Base-by-base conservation (phyloP, 53 echinoderm and acorn worm species). In the Henricia sp. region DNA sequence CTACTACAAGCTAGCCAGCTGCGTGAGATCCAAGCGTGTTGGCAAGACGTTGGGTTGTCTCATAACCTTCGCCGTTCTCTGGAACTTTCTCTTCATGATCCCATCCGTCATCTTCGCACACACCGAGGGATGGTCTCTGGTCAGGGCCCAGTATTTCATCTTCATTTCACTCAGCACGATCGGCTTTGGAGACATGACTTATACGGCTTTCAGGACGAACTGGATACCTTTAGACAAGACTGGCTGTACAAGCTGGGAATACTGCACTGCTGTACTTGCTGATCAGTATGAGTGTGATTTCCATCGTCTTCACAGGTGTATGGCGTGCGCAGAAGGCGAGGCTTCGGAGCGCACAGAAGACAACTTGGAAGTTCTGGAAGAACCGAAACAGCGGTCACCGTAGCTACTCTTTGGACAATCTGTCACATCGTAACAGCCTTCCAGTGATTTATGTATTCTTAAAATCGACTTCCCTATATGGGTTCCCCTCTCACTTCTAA, bases 131-230 rank as follows among this genome's bases (percentile, higher is more conserved):
- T 82, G 82, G 90, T 29, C 82, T 13, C 38, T 50, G 11, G 44
- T 82, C 26, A 67, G 86, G 4, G 82, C 90, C 6, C 69, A 70
- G 2, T 90, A 90, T 50, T 90, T 90, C 73, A 87, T 71, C 29
- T 74, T 90, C 36, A 66, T 86, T 26, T 86, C 90, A 11, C 58
- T 90, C 37, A 80, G 72, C 71, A 90, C 90, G 6, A 90, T 90
- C 34, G 90, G 90, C 26, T 86, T 90, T 19, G 90, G 90, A 4
- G 90, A 90, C 33, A 3, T 60, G 23, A 71, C n/a, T n/a, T 67
- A 20, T 85, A 25, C 85, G 24, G 90, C 62, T 37, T 85, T 62
- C 77, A 70, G 63, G 39, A 78, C 29, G 25, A 35, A n/a, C 27
- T 52, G 56, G 33, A 30, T 4, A 35, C 33, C 17, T 36, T 46